Base-by-base conservation (phyloP, 2,888 invertebrate genomes). In the Rhogogaster chlorosoma region DNA sequence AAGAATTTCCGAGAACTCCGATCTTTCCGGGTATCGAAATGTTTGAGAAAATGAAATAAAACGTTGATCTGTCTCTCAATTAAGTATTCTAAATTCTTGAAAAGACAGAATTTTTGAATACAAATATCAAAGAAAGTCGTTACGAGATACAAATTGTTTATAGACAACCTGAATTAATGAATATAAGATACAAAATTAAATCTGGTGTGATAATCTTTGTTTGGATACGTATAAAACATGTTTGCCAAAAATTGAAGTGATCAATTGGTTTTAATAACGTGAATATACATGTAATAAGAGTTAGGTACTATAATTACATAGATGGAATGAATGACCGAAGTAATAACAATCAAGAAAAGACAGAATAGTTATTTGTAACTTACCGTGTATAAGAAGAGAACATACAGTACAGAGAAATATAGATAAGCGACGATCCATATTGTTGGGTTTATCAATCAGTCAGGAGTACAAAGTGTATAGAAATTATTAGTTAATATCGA, bases 311-410 rank as follows among this genome's bases (percentile, higher is more conserved):
- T n/a, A 49, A 53, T 77, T 77, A 18, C 77, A 77, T 77, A 29
- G 15, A 22, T 22, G 26, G 15, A 29, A 12, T 45, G 45, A 38
- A 61, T 36, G 36, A 64, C 42, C 57, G 42, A 36, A 7, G 18
- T 1, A 67, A 67, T 70, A 49, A 45, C 22, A 64, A 26, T 67
- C 42, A 49, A 64, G 26, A 9, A 29, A 29, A 29, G 29, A 77
- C 49, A 36, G 22, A 22, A 61, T 36, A 61, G 12, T 61, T 61
- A 36, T 61, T 80, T 61, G 29, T 29, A 26, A 67, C 83, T 83
- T 29, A 83, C 83, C 83, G 45, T 83, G 83, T 26, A 83, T 67
- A 83, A 83, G 42, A 67, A 83, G n/a, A 38, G 9, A 83, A n/a
- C 45, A 70, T 29, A 83, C 32, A 29, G 45, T 83, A 38, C 9